phyloP scores from a whole-genome alignment of 2,888 invertebrate genomes.

The Rhyacophila evoluta region DNA sequence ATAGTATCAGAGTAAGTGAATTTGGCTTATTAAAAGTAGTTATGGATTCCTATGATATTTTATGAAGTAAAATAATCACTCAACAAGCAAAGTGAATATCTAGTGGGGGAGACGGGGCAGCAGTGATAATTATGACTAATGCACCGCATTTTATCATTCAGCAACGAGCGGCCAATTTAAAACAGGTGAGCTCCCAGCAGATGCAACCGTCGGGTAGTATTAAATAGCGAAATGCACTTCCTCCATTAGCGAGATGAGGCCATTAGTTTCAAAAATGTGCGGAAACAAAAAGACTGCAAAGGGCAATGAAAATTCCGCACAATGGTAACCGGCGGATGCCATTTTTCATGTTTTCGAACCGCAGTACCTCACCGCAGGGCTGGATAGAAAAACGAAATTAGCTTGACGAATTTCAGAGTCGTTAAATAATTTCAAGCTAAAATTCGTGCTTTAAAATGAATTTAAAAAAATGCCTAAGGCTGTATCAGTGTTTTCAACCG shows the following conservation, averaged over 20 bases:
- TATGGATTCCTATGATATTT: no score
- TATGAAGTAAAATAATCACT: no score
- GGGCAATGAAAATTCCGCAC: slow-evolving; percentile 10
- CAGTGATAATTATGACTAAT: neutral
- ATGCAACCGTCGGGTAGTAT: neutral
- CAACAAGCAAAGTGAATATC: neutral
- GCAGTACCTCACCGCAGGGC: neutral
- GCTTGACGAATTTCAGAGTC: neutral
- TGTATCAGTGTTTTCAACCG: no score
- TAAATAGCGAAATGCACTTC: slow-evolving; percentile 32
- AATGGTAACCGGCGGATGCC: slow-evolving; percentile 12
- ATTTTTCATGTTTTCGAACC: slow-evolving; percentile 1
- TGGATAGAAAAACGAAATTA: neutral
- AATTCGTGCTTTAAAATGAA: neutral
- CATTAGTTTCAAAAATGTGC: slow-evolving; percentile 28
- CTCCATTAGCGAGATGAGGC: slow-evolving; percentile 32
- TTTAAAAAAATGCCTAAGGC: no score
- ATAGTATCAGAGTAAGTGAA: no score
- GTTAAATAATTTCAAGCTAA: neutral
- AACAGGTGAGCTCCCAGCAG: slow-evolving; percentile 3
- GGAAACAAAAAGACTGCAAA: slow-evolving; percentile 9
- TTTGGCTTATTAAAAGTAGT: no score
- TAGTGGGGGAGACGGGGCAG: neutral
- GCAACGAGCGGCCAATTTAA: neutral
- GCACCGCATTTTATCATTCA: neutral